phyloP scores from a whole-genome alignment of 2,113 vertebrate species.

The Glaucidium brasilianum region DNA sequence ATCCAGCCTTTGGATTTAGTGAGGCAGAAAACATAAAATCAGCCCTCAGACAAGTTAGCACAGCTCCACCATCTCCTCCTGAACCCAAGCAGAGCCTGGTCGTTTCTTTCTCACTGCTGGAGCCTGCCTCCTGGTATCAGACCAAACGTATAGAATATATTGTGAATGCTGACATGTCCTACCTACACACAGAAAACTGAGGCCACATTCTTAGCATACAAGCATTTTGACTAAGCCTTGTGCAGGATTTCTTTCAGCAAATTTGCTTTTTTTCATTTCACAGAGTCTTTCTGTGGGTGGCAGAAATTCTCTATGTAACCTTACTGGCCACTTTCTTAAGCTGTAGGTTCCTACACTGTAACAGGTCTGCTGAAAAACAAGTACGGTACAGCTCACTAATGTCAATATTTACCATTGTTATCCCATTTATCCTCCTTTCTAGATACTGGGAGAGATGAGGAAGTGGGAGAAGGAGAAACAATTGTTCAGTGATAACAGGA shows the following conservation, averaged over 20 bases:
- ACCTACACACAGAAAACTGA: background rate
- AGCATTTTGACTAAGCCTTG: background rate
- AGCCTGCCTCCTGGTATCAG: background rate
- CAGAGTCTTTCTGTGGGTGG: background rate
- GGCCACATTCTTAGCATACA: background rate
- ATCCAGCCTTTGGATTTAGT: background rate
- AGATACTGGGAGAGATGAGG: constrained; percentile 22
- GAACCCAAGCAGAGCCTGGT: background rate
- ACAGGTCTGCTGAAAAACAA: constrained; percentile 14
- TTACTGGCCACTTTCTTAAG: background rate
- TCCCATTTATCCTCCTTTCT: constrained; percentile 15
- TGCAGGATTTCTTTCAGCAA: constrained; percentile 1
- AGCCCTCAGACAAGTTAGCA: background rate
- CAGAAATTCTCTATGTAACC: background rate
- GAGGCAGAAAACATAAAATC: background rate
- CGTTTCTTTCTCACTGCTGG: background rate
- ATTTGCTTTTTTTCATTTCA: background rate
- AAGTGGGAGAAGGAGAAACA: constrained; percentile 39
- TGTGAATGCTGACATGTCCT: background rate
- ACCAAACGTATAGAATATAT: background rate
- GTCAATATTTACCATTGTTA: constrained; percentile 12
- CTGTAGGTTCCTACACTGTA: background rate
- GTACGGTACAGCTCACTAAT: background rate
- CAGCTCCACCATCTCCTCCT: background rate
- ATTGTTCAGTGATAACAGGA: background rate